Evolutionary conservation across 1,140 invertebrate species (phyloP), one percentile per base, ranked within the genome.

Genomic region (Cepaea nemoralis): DNA sequence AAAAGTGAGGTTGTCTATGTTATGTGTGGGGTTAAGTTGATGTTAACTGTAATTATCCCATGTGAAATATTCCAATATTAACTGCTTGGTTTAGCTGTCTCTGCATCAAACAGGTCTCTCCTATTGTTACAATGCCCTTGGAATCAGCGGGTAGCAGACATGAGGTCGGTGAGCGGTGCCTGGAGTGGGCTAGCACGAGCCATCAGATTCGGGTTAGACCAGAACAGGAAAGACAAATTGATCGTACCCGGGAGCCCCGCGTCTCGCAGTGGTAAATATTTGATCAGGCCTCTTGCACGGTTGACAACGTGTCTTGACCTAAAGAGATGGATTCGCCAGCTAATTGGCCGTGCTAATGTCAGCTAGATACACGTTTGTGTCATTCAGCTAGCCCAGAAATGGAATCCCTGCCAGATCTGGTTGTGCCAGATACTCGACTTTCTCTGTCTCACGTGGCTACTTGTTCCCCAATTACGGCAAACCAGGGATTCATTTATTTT

Each of bases 301-400:
- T 33, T 33, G 63, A 8, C 16, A 70, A 33, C 27, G 10, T 33
- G 69, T 70, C 69, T 24, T 70, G 69, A 70, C 69, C 69, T 70
- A 70, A 70, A 39, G 69, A 70, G 69, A 27, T 35, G 35, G 14
- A 33, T 19, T 27, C 8, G 69, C 33, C 33, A 35, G 69, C 69
- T 70, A 70, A 70, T 70, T 70, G 69, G 69, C 69, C 35, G 39
- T 12, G 69, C 31, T 33, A 33, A 70, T 70, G 69, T 70, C 69
- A 70, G 69, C 16, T 24, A 33, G 16, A 70, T 70, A 5, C n/a
- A 16, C 31, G n/a, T 70, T 16, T 70, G 33, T 27, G 63, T n/a
- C 63, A 66, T 66, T 66, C 63, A 66, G 27, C 63, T 24, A 35
- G 3, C 63, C 8, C 12, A 12, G 8, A 35, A 35, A 19, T 10